Conservation (phyloP, 1,140 invertebrate genomes). For the Atopsyche davidsoni region DNA sequence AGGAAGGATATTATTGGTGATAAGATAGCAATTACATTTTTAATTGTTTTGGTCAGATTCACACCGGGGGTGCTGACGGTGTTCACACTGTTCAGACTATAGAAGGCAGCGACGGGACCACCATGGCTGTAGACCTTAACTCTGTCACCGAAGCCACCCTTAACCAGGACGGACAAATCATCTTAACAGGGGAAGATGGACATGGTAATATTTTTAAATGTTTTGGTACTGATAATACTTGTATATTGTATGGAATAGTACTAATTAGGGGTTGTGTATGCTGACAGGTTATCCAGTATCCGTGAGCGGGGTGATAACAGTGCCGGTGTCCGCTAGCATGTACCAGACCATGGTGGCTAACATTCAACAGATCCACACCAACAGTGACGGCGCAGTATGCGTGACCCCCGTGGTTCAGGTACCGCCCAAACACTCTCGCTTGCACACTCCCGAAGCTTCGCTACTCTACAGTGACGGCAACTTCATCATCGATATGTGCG, state of each 20-base stretch:
- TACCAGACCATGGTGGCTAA: conserved; percentile 94
- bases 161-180: conserved; percentile 89
- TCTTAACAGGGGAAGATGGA: conserved; percentile 89
- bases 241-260: background rate
- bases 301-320: conserved; percentile 90
- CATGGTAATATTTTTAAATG: conserved; percentile 57
- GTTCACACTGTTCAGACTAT: conserved; percentile 68
- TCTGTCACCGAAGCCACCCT: conserved; percentile 80
- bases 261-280: background rate
- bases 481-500: conserved; percentile 20
- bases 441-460: conserved; percentile 4
- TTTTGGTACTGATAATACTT: background rate
- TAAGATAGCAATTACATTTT: too few relatives aligned
- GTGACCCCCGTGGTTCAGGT: conserved; percentile 78
- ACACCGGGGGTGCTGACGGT: conserved; percentile 67
- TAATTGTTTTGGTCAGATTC: conserved; percentile 55
- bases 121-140: conserved; percentile 78
- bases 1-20: too few relatives aligned
- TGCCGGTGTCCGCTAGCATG: conserved; percentile 90
- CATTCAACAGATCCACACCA: conserved; percentile 73
- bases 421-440: conserved; percentile 35
- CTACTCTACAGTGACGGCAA: conserved; percentile 22
- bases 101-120: conserved; percentile 64
- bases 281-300: conserved; percentile 72
- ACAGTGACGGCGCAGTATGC: conserved; percentile 71